These are phyloP conservation scores for Caenorhabditis imperialis DNA, from an alignment of 2,888 invertebrate species.

Conservation along the genomic window DNA sequence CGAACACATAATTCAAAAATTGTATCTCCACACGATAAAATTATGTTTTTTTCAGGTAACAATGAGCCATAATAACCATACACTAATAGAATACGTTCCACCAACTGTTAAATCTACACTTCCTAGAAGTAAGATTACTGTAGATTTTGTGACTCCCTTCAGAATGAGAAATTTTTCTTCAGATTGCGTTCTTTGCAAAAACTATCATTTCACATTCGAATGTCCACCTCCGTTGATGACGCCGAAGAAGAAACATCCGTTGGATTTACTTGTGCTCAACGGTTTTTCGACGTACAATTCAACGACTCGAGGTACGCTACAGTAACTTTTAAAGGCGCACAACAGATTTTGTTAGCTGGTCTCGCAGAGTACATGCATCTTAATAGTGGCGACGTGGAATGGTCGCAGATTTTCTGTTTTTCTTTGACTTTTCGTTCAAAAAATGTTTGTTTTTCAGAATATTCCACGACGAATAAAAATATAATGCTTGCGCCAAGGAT, in stretches of 20 bases:
- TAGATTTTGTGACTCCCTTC: background rate
- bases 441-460: background rate
- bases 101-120: background rate
- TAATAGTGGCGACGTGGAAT: too few species aligned
- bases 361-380: too few species aligned
- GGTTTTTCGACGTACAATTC: too few species aligned
- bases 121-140: background rate
- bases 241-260: background rate
- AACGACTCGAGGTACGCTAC: too few species aligned
- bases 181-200: background rate
- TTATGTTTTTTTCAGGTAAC: constrained; percentile 2
- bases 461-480: too few species aligned
- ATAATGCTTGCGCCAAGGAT: too few species aligned
- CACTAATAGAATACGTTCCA: background rate
- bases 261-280: too few species aligned
- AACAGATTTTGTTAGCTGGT: too few species aligned
- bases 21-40: too few species aligned
- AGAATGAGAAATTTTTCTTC: background rate
- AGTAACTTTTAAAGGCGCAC: too few species aligned
- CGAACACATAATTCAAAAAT: too few species aligned
- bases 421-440: background rate
- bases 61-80: background rate
- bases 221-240: background rate
- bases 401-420: constrained; percentile 1
- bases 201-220: background rate